Base-by-base conservation (phyloP, 1,140 invertebrate genomes). In the Acromyrmex heyeri region DNA sequence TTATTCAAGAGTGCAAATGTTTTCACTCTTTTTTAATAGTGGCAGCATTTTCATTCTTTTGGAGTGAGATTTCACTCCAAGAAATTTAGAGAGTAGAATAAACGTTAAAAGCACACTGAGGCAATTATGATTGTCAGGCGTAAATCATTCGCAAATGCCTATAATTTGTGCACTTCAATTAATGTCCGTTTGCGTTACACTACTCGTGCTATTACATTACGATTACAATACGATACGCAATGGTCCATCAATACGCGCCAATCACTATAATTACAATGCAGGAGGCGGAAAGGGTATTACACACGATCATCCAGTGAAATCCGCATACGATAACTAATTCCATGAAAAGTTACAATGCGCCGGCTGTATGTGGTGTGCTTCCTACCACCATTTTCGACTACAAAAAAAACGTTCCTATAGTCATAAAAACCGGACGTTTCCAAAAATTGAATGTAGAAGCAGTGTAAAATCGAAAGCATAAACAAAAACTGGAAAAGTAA, bases 211-310 rank as follows among this genome's bases (percentile, higher is more conserved):
- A 83, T 83, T 83, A 70, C 69, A 73, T 83, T 83, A 83, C 69
- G 69, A 83, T 83, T 83, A 83, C 79, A 83, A 83, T 83, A 61
- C 69, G 69, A 73, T 75, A 61, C 55, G 69, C 69, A 73, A 83
- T 61, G 79, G 79, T 48, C 69, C 69, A 73, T 83, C 79, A 83
- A 83, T 83, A 62, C 79, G 79, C 70, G 79, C 79, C 79, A 82
- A 82, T 82, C 67, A 59, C 55, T 73, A 50, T 75, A 83, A 83
- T 83, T 83, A 61, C 79, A 75, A 72, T 34, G 62, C 62, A 44
- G 62, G 27, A 34, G 27, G 78, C 64, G 50, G 24, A 57, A 70
- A 57, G 65, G 65, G 38, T 48, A 44, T 81, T 81, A 81, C 65
- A 24, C 16, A 24, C 34, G 77, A 55, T 81, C 50, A 55, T 81